These are phyloP conservation scores for Polia nebulosa DNA, from an alignment of 2,888 invertebrate species.

Conservation along the genomic window DNA sequence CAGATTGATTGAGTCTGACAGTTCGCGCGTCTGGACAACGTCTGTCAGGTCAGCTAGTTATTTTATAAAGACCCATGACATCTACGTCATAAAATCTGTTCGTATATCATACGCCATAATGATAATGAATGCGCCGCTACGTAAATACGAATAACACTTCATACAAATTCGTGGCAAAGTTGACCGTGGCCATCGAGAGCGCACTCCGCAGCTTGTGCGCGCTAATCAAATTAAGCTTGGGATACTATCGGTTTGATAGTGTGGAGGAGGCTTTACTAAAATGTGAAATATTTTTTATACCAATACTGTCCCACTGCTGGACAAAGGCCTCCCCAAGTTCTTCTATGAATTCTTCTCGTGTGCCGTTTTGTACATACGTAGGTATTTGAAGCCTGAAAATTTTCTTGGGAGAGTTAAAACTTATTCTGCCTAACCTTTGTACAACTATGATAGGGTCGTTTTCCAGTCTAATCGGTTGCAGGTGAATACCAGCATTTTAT, in stretches of 20 bases:
- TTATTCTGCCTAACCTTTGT: background rate
- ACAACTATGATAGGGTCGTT: background rate
- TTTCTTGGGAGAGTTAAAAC: background rate
- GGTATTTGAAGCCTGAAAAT: too few relatives aligned
- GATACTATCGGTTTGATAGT: constrained; percentile 73
- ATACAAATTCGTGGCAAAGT: constrained; percentile 79
- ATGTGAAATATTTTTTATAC: too few relatives aligned
- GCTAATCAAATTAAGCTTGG: constrained; percentile 89
- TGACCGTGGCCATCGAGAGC: constrained; percentile 81
- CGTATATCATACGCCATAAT: constrained; percentile 1
- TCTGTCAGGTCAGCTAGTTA: too few relatives aligned
- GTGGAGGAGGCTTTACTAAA: constrained; percentile 67
- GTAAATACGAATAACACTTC: constrained; percentile 69
- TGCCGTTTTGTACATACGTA: too few relatives aligned
- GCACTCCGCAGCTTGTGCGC: constrained; percentile 83
- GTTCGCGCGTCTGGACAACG: too few relatives aligned
- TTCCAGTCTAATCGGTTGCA: background rate
- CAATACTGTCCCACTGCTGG: too few relatives aligned
- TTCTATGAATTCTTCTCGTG: too few relatives aligned
- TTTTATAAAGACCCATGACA: too few relatives aligned
- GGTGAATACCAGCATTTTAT: background rate
- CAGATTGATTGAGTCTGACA: too few relatives aligned
- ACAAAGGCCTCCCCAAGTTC: too few relatives aligned
- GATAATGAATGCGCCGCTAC: constrained; percentile 31
- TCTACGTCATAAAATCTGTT: background rate